phyloP scores from a whole-genome alignment of 2,888 invertebrate genomes.

The Zele albiditarsus region DNA sequence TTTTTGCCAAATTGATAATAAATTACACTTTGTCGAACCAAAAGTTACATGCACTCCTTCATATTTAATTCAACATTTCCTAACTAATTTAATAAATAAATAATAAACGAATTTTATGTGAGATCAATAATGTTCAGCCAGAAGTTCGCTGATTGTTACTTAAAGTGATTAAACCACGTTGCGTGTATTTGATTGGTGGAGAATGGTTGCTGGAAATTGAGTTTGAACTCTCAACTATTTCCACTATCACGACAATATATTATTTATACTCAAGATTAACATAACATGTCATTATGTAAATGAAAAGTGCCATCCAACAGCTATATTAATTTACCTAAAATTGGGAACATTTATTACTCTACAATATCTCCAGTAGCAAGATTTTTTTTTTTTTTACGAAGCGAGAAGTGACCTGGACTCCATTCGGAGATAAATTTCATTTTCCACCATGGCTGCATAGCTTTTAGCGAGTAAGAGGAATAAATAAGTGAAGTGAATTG shows the following conservation, averaged over 20 bases:
- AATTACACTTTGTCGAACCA: no score
- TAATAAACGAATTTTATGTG: not conserved
- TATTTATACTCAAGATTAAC: not conserved
- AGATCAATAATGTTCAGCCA: not conserved
- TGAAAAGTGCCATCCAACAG: not conserved
- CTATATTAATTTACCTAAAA: not conserved
- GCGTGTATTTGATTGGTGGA: not conserved
- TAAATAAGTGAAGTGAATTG: constrained; percentile 9
- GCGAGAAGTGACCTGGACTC: not conserved
- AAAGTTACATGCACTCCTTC: no score
- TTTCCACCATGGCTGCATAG: not conserved
- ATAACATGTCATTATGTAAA: not conserved
- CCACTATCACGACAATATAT: not conserved
- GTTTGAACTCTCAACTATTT: not conserved
- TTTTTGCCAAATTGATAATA: no score
- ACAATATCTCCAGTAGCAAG: not conserved
- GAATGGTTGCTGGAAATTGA: not conserved
- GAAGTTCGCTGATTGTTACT: not conserved
- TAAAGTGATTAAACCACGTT: not conserved
- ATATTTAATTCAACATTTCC: no score
- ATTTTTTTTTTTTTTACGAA: not conserved
- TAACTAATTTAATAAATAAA: not conserved
- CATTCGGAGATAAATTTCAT: constrained; percentile 4
- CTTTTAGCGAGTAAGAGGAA: constrained; percentile 8
- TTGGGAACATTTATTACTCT: not conserved